A percentile compares a stretch with the other conserved stretches of the same genome.
Evolutionary conservation across 2,888 invertebrate species (phyloP).

Genomic region (Pristionchus exspectatus): DNA sequence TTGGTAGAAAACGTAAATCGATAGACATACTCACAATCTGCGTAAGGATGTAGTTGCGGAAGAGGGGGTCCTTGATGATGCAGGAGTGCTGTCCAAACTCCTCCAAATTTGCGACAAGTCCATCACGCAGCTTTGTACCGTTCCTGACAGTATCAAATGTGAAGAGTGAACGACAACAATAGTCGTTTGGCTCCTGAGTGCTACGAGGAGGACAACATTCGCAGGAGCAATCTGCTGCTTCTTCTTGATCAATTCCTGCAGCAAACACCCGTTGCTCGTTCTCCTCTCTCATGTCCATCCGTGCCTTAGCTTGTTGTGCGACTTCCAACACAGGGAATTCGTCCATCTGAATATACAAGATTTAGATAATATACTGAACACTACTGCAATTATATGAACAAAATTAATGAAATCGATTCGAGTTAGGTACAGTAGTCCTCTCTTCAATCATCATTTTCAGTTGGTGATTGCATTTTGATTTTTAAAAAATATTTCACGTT

Average conservation of each 20-base stretch:
- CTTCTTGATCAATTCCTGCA: neutral
- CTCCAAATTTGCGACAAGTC: neutral
- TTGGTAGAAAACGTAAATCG: neutral
- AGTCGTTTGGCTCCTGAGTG: neutral
- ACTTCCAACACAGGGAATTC: neutral
- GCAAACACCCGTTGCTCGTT: neutral
- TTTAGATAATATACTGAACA: too few relatives aligned
- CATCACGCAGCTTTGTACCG: neutral
- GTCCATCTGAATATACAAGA: neutral
- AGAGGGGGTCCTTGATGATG: neutral
- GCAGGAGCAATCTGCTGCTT: neutral
- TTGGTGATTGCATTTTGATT: too few relatives aligned
- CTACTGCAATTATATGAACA: too few relatives aligned
- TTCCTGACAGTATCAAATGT: neutral
- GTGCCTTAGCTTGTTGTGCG: neutral
- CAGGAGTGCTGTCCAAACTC: neutral
- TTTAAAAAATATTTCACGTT: too few relatives aligned
- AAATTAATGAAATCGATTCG: too few relatives aligned
- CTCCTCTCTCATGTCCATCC: neutral
- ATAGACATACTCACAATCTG: neutral
- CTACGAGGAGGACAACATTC: neutral
- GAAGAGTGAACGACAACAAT: neutral
- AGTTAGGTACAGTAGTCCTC: too few relatives aligned
- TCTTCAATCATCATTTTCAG: too few relatives aligned
- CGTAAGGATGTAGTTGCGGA: neutral